Evolutionary conservation across 2,797 vertebrate species (phyloP).

Genomic region (Amphiprion clarkii): DNA sequence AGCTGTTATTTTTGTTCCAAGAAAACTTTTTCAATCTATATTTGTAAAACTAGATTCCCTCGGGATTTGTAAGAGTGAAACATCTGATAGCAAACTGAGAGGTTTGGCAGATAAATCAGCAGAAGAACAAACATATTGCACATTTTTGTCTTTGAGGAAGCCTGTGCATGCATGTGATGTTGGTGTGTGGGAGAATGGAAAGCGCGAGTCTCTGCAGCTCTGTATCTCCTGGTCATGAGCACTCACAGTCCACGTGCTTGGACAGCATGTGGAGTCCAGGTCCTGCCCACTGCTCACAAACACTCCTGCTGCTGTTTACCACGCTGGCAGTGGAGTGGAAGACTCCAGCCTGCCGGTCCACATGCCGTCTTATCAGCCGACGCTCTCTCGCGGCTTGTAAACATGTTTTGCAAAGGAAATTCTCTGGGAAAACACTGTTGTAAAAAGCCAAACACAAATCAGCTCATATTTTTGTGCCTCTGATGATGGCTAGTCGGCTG

Average conservation of each 20-base stretch:
- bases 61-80: neutral
- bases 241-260: constrained; percentile 62
- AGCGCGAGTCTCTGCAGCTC: constrained; percentile 32
- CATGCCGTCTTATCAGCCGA: constrained; percentile 60
- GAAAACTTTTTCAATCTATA: neutral
- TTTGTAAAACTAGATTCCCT: neutral
- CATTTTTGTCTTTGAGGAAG: constrained; percentile 15
- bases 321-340: constrained; percentile 61
- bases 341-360: constrained; percentile 58
- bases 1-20: no score
- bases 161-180: constrained; percentile 21
- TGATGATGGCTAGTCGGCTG: neutral
- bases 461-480: constrained; percentile 8
- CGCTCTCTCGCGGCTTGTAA: constrained; percentile 46
- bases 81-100: neutral
- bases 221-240: constrained; percentile 21
- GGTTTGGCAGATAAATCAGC: constrained; percentile 1
- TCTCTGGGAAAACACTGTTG: constrained; percentile 34
- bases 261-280: constrained; percentile 55
- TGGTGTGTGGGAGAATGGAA: constrained; percentile 30
- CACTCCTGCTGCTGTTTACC: constrained; percentile 73
- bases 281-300: constrained; percentile 59
- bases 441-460: constrained; percentile 23
- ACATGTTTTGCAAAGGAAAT: constrained; percentile 64
- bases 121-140: neutral